phyloP scores from a whole-genome alignment of 2,113 vertebrate genomes.

The Nibea coibor region DNA sequence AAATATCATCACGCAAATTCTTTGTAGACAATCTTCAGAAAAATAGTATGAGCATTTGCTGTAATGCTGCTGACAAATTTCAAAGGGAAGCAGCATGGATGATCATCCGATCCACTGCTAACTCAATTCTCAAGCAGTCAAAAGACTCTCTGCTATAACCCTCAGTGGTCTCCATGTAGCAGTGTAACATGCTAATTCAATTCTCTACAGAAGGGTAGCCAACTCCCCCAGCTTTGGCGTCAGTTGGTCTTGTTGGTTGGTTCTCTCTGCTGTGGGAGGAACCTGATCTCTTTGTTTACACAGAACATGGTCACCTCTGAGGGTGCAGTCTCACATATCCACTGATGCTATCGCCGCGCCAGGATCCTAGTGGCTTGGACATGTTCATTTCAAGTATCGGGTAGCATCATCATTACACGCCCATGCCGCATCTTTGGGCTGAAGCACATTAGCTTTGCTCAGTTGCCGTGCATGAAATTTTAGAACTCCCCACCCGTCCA shows the following conservation, averaged over 20 bases:
- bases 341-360: constrained; percentile 1
- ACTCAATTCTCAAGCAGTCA: constrained; percentile 37
- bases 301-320: neutral
- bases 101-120: constrained; percentile 25
- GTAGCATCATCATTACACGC: neutral
- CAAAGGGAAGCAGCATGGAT: constrained; percentile 4
- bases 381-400: constrained; percentile 8
- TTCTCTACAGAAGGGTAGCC: constrained; percentile 49
- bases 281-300: constrained; percentile 47
- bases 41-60: neutral
- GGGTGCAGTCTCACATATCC: constrained; percentile 1
- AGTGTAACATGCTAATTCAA: constrained; percentile 41
- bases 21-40: neutral
- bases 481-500: constrained; percentile 17
- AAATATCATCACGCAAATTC: constrained; percentile 2
- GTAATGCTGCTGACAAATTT: constrained; percentile 5
- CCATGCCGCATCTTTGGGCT: constrained; percentile 22
- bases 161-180: constrained; percentile 12
- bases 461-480: constrained; percentile 32
- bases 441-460: constrained; percentile 13
- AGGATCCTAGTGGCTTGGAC: neutral
- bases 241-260: constrained; percentile 1
- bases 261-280: neutral
- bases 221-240: constrained; percentile 47
- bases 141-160: constrained; percentile 12